A percentile compares a stretch with the other conserved stretches of the same genome.
Conservation (phyloP, 2,888 invertebrate genomes). For the Pseudococcus viburni region DNA sequence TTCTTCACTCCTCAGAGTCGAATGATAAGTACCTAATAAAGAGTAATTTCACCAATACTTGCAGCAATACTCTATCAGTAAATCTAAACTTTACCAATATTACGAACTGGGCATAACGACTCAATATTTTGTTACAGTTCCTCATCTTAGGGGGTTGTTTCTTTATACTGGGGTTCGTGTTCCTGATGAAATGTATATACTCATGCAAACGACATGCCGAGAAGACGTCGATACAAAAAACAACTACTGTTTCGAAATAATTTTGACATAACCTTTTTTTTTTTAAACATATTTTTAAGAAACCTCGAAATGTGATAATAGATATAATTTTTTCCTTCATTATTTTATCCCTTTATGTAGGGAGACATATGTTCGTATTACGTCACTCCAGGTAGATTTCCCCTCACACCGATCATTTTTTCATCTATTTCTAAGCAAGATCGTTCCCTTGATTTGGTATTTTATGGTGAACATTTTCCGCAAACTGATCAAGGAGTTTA, state of each 20-base stretch:
- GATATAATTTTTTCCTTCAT: conserved; percentile 59
- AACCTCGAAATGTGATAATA: conserved; percentile 63
- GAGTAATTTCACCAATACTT: too few species aligned
- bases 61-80: too few species aligned
- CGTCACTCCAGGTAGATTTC: background rate
- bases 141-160: conserved; percentile 48
- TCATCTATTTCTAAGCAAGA: background rate
- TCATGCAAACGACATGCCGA: conserved; percentile 32
- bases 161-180: conserved; percentile 61
- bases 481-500: background rate
- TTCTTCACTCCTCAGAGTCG: too few species aligned
- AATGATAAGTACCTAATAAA: too few species aligned
- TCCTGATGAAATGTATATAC: conserved; percentile 64
- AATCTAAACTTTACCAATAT: too few species aligned
- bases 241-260: conserved; percentile 62
- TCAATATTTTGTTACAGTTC: conserved; percentile 58
- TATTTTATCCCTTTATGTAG: conserved; percentile 32
- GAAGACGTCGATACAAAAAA: conserved; percentile 37
- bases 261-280: conserved; percentile 45
- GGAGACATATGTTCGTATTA: conserved; percentile 11
- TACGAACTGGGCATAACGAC: background rate
- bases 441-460: background rate
- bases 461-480: background rate
- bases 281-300: conserved; percentile 48
- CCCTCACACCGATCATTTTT: background rate